phyloP scores from a whole-genome alignment of 2,888 invertebrate species.

The Apamea epomidion region DNA sequence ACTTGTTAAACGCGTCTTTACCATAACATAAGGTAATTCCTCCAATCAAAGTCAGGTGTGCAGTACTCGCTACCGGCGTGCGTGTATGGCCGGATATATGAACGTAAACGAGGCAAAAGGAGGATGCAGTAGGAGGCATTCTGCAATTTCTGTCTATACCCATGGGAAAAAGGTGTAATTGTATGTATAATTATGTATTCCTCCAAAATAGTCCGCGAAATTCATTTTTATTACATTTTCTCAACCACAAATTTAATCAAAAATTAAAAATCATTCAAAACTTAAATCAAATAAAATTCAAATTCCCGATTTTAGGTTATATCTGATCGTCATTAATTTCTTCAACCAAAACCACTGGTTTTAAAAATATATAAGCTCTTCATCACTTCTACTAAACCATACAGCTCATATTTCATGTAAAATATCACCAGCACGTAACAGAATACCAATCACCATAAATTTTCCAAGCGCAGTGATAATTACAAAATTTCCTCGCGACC shows the following conservation, averaged over 20 bases:
- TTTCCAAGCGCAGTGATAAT: constrained; percentile 19
- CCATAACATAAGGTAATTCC: not conserved
- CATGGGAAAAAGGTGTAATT: not conserved
- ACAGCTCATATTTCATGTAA: not conserved
- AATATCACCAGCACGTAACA: not conserved
- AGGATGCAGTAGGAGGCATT: not conserved
- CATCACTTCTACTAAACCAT: not conserved
- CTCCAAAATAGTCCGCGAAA: too few species aligned
- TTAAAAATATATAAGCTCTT: not conserved
- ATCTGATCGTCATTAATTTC: not conserved
- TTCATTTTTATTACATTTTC: too few species aligned
- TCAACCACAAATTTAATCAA: too few species aligned
- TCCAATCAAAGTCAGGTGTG: not conserved
- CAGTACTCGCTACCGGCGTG: not conserved
- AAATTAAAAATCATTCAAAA: not conserved
- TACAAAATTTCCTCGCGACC: not conserved
- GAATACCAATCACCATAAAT: not conserved
- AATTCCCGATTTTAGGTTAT: not conserved
- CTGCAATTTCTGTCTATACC: not conserved
- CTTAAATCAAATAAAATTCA: not conserved
- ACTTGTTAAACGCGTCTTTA: too few species aligned
- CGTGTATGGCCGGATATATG: not conserved
- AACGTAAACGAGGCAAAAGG: not conserved
- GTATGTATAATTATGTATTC: not conserved
- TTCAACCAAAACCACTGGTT: not conserved